Percentiles rank a stretch among this genome's conserved stretches.
phyloP scores from a whole-genome alignment of 2,113 vertebrate genomes.

The Larimichthys crocea region DNA sequence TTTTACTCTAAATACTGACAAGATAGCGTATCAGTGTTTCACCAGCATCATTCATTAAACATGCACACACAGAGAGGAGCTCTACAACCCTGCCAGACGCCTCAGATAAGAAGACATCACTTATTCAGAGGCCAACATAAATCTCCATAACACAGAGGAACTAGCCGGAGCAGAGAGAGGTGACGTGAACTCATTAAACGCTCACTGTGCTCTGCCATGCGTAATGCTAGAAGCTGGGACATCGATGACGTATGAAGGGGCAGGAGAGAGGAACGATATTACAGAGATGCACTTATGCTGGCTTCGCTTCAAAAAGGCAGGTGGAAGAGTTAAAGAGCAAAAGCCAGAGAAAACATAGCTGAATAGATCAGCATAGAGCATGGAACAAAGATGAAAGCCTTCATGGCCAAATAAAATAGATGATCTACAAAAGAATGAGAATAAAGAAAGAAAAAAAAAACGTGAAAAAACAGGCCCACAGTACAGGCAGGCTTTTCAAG shows the following conservation, averaged over 20 bases:
- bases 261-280: constrained; percentile 17
- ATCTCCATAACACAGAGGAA: constrained; percentile 38
- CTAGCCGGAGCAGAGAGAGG: constrained; percentile 8
- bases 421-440: neutral
- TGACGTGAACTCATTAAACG: constrained; percentile 45
- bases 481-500: neutral
- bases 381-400: constrained; percentile 44
- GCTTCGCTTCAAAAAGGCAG: constrained; percentile 35
- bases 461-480: neutral
- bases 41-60: constrained; percentile 57
- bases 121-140: constrained; percentile 60
- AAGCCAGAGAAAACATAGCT: neutral
- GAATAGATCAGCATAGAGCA: neutral
- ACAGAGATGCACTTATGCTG: constrained; percentile 44
- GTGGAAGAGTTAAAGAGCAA: constrained; percentile 34
- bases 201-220: neutral
- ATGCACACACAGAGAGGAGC: constrained; percentile 13
- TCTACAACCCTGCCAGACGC: constrained; percentile 3
- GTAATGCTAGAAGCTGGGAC: neutral
- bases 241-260: constrained; percentile 8
- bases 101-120: constrained; percentile 56
- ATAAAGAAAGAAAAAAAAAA: neutral
- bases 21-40: constrained; percentile 62
- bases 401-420: neutral
- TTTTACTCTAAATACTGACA: constrained; percentile 1